Base-by-base conservation (phyloP, 23 tunicate species). In the Trididemnum miniatum region DNA sequence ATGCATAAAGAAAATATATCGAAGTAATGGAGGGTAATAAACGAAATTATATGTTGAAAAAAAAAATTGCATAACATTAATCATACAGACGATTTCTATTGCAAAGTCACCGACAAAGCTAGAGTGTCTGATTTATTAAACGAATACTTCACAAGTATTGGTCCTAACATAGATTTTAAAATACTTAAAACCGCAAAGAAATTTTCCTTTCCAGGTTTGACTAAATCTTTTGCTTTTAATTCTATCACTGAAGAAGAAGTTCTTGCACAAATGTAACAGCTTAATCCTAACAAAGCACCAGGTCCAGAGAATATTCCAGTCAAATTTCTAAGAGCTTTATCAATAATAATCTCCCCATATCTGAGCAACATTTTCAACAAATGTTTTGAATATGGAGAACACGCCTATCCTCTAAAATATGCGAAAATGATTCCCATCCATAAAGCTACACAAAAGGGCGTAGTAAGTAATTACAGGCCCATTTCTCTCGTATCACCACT, bases 401-500 rank as follows among this genome's bases (percentile, higher is more conserved):
- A 7, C 54, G 9, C 12, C 54, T 44, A 44, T 44, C 12, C 54
- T 44, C 9, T 7, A 44, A 44, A 44, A 44, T 7, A 44, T 44
- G 54, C 71, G 35, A 38, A 44, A 76, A 38, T 5, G 22, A 31
- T 51, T 65, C 84, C 54, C 26, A 24, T 65, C 18, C 57, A 63
- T 37, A 80, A 80, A 80, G 1, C 84, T 65, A 51, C 76, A 44
- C 4, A 38, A 57, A 77, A 77, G 44, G 24, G 18, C 22, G 51
- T 32, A 35, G 79, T 20, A 20, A 35, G 32, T n/a, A 80, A 80
- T 35, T 80, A 80, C 32, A 65, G 84, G 0, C 84, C 75, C 1
- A 80, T 65, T 65, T 80, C 75, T 23, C 35, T 65, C 20, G 59
- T 80, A 2, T 65, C 84, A 20, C 40, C 75, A 30, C 32, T 80